Conservation (phyloP, 1,140 invertebrate genomes). For the Drosophila repletoides region DNA sequence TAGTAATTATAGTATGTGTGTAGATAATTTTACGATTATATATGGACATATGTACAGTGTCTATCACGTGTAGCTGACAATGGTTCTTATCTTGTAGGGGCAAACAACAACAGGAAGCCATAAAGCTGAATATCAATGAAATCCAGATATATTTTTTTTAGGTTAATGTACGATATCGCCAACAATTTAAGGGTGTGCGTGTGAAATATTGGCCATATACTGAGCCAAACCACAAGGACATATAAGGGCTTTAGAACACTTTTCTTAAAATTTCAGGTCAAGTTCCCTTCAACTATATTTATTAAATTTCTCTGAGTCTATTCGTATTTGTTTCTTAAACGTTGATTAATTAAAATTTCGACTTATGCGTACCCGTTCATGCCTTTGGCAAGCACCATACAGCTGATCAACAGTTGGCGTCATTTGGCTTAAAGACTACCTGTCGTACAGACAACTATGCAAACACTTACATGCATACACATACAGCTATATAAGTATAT, state of each 20-base stretch:
- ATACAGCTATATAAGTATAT: not conserved
- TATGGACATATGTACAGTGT: not conserved
- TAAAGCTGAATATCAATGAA: conserved; percentile 29
- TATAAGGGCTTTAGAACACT: too few species aligned
- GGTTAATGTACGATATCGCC: conserved; percentile 52
- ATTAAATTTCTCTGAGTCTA: not conserved
- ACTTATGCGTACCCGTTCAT: conserved; percentile 13
- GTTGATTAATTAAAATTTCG: not conserved
- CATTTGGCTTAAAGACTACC: conserved; percentile 15
- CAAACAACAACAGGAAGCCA: conserved; percentile 16
- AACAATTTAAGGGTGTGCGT: conserved; percentile 3
- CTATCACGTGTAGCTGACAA: conserved; percentile 31
- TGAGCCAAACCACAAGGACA: too few species aligned
- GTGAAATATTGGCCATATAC: conserved; percentile 18
- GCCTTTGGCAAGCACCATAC: conserved; percentile 25
- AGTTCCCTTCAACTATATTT: too few species aligned
- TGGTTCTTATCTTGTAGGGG: conserved; percentile 1
- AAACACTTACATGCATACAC: not conserved
- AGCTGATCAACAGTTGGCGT: conserved; percentile 45
- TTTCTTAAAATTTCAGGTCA: too few species aligned
- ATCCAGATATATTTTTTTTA: conserved; percentile 24
- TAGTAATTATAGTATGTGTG: too few species aligned
- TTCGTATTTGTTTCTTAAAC: not conserved
- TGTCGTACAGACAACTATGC: not conserved
- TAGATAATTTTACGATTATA: not conserved